Evolutionary conservation across 1,140 invertebrate species (phyloP).

Genomic region (Anthonomus grandis): DNA sequence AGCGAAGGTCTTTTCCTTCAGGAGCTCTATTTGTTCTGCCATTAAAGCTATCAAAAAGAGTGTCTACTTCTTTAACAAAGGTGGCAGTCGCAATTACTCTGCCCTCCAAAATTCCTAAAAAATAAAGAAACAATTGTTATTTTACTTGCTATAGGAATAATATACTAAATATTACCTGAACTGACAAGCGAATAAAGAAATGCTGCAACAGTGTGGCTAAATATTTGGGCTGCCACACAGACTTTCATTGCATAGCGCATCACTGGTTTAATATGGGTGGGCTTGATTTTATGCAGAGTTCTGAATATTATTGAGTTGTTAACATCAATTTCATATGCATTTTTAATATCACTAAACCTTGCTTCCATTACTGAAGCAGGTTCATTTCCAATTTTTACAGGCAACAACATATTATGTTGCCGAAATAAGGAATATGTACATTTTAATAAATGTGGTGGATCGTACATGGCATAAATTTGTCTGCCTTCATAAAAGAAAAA

Average conservation of each 20-base stretch:
- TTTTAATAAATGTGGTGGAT: conserved; percentile 9
- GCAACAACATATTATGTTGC: not conserved
- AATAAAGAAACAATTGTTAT: not conserved
- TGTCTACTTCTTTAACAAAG: too few relatives aligned
- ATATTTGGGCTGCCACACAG: conserved; percentile 5
- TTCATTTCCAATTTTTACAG: conserved; percentile 1
- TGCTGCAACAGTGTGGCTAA: conserved; percentile 3
- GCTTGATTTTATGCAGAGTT: conserved; percentile 6
- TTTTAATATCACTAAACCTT: too few relatives aligned
- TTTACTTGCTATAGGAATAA: not conserved
- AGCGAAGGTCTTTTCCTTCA: not conserved
- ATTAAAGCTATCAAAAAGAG: conserved; percentile 12
- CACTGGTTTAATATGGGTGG: not conserved
- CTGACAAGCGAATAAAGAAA: conserved; percentile 2
- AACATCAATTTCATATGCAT: not conserved
- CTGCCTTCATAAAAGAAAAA: not conserved
- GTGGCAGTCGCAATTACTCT: conserved; percentile 2
- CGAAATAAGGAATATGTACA: not conserved
- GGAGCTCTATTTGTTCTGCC: not conserved
- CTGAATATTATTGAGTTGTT: conserved; percentile 3
- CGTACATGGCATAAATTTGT: conserved; percentile 7
- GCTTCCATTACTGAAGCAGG: not conserved
- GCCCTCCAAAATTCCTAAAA: not conserved
- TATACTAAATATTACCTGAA: not conserved
- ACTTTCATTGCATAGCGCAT: conserved; percentile 16